A percentile compares a stretch with the other conserved stretches of the same genome.
phyloP scores from a whole-genome alignment of 2,888 invertebrate species.

The Agrotis puta region DNA sequence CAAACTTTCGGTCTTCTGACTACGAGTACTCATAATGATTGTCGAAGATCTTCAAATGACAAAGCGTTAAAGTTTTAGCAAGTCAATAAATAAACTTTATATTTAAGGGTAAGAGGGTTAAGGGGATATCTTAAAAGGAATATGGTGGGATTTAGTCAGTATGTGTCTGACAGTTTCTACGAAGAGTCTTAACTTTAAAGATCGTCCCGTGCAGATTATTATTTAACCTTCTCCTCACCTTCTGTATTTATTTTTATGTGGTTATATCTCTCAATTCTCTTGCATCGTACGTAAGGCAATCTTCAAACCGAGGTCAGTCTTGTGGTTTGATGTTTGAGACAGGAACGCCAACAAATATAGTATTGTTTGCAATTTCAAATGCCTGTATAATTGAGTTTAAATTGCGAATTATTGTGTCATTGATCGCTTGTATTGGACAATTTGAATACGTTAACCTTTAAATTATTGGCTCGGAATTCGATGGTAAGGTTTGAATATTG shows the following conservation, averaged over 20 bases:
- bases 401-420: conserved; percentile 17
- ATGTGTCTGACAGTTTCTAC: no score
- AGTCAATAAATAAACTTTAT: no score
- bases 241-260: neutral
- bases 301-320: conserved; percentile 4
- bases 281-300: conserved; percentile 33
- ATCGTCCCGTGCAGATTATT: neutral
- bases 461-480: conserved; percentile 8
- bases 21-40: no score
- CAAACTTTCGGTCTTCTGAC: neutral
- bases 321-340: conserved; percentile 27
- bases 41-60: neutral
- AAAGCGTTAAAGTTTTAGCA: no score
- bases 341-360: conserved; percentile 33
- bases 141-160: no score
- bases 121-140: no score
- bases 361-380: conserved; percentile 12
- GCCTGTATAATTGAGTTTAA: conserved; percentile 9
- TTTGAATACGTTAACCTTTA: neutral
- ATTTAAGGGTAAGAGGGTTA: no score
- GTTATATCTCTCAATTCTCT: conserved; percentile 13
- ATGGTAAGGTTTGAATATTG: neutral
- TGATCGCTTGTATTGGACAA: conserved; percentile 1
- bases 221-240: neutral
- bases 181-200: no score